Percentiles rank a stretch among this genome's conserved stretches.
These are phyloP conservation scores for Apteryx mantelli DNA, from an alignment of 2,113 vertebrate species.

Conservation along the genomic window DNA sequence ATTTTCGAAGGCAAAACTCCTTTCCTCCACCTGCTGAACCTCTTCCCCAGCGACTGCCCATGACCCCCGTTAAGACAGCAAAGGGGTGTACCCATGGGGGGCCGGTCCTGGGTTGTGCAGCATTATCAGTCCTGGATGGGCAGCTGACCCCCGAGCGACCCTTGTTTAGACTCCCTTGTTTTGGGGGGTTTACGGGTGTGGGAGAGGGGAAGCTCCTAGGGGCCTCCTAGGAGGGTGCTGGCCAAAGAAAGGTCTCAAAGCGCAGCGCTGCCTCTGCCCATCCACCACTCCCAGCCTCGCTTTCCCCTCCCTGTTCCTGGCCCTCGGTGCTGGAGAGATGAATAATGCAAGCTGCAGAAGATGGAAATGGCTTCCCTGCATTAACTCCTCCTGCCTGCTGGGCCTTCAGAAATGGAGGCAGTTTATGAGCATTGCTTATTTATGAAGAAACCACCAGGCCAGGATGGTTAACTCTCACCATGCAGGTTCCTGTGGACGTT, in stretches of 20 bases:
- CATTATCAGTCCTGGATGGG: not conserved
- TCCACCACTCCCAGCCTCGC: not conserved
- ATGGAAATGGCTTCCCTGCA: not conserved
- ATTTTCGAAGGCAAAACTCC: not conserved
- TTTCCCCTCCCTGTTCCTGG: not conserved
- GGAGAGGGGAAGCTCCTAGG: not conserved
- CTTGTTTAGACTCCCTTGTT: not conserved
- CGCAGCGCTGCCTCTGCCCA: not conserved
- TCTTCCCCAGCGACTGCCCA: not conserved
- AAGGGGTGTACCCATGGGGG: too few species aligned
- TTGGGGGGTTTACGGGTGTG: too few species aligned
- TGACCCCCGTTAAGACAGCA: fast-evolving
- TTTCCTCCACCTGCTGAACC: not conserved
- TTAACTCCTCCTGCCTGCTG: not conserved
- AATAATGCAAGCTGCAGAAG: constrained; percentile 29
- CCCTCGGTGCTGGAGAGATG: not conserved
- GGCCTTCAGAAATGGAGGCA: not conserved
- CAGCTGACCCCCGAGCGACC: not conserved
- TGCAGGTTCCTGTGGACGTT: fast-evolving
- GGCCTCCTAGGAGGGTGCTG: not conserved
- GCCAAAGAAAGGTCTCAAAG: not conserved
- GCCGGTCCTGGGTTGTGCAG: not conserved
- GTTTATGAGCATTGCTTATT: constrained; percentile 5
- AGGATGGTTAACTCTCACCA: not conserved
- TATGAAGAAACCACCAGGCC: not conserved